These are phyloP conservation scores for Noturus placidus DNA, from an alignment of 2,113 vertebrate genomes.

Conservation along the genomic window DNA sequence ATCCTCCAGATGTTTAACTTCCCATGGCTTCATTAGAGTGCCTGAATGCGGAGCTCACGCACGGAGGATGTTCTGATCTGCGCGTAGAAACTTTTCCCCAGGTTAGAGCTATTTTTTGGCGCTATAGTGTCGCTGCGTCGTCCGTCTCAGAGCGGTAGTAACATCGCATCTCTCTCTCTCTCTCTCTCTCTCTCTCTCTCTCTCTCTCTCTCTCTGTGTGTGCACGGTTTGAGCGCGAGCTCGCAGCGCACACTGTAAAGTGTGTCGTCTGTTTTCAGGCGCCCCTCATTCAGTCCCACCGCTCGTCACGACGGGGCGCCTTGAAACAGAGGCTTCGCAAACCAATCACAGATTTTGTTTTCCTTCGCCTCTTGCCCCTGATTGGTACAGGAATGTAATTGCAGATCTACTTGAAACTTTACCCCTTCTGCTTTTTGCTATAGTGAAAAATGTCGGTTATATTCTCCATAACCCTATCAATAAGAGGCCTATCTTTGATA, in stretches of 20 bases:
- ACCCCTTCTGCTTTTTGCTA: conserved; percentile 8
- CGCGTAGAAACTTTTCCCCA: neutral
- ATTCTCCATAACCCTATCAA: neutral
- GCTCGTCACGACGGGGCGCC: conserved; percentile 60
- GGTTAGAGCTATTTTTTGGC: neutral
- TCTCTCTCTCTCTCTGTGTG: neutral
- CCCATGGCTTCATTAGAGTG: neutral
- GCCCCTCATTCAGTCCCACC: conserved; percentile 68
- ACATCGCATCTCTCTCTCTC: conserved; percentile 18
- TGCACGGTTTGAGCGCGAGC: conserved; percentile 43
- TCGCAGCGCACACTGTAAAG: conserved; percentile 62
- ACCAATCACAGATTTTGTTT: conserved; percentile 75
- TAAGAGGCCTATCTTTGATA: neutral
- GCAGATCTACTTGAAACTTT: conserved; percentile 44
- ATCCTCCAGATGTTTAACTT: conserved; percentile 3
- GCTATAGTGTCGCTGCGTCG: conserved; percentile 37
- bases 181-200: neutral
- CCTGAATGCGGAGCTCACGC: neutral
- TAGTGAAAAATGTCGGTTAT: neutral
- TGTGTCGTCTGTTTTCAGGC: conserved; percentile 73
- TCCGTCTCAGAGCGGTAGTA: neutral
- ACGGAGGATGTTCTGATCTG: neutral
- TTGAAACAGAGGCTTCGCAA: conserved; percentile 66
- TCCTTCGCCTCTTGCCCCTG: conserved; percentile 63
- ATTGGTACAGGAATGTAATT: conserved; percentile 58